Evolutionary conservation across 2,113 vertebrate genomes (phyloP), one percentile per base, ranked within the genome.

Genomic region (Saimiri boliviensis): DNA sequence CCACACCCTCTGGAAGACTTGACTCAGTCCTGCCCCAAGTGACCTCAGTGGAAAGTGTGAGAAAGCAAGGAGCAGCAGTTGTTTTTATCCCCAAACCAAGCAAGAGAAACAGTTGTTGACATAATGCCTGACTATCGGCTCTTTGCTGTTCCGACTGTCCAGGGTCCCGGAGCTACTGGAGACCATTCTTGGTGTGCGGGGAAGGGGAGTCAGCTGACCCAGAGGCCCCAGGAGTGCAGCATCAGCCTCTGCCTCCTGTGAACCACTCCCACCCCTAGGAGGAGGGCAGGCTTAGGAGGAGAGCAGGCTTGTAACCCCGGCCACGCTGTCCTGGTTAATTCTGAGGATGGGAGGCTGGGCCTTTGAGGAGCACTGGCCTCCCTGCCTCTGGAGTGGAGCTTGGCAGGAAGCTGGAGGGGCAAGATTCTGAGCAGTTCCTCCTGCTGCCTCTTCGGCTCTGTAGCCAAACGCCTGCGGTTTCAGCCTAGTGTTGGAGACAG

Each of bases 391-490:
- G 12, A 82, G 70, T 10, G 40, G 54, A 7, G 23, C 80, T 42
- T 8, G 52, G 91, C 80, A 89, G 91, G 91, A 54, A 40, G 63
- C 73, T 30, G 54, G 56, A 91, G 76, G 37, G 76, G 21, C 68
- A 6, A 3, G 49, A 47, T n/a, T 58, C 54, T 21, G 52, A 93
- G 82, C n/a, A 42, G 56, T 84, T 92, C 42, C 68, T 74, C 80
- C 96, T 96, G 80, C 87, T 89, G 88, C 47, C 35, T 95, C 47
- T 56, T n/a, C 40, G 73, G 81, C 73, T 89, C 20, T 32, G 42
- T 42, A 74, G 89, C 63, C 96, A 92, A 94, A 89, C 0, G 84
- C 80, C 84, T 97, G 93, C 0, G 54, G 94, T 97, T 95, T 94
- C 52, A 11, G 91, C 56, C 37, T 58, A 73, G 88, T 0, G 5